phyloP scores from a whole-genome alignment of 2,113 vertebrate genomes.

The Pimephales promelas region DNA sequence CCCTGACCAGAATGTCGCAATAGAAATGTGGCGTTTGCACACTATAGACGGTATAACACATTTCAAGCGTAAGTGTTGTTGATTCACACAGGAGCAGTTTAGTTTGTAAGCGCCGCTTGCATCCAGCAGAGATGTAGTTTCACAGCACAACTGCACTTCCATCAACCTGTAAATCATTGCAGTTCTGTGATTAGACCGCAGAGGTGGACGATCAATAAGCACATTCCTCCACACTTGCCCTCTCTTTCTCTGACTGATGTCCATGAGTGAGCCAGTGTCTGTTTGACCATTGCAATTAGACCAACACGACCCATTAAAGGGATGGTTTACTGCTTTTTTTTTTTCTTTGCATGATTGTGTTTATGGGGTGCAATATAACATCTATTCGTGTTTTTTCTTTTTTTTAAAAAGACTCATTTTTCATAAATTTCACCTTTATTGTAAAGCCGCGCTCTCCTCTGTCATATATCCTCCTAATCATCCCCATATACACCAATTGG shows the following conservation, averaged over 20 bases:
- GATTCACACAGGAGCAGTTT: not conserved
- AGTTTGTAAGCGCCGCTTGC: not conserved
- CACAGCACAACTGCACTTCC: not conserved
- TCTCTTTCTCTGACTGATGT: not conserved
- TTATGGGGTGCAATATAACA: too few species aligned
- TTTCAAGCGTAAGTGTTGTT: not conserved
- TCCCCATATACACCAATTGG: too few species aligned
- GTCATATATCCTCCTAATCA: too few species aligned
- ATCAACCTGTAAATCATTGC: not conserved
- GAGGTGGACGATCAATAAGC: constrained; percentile 4
- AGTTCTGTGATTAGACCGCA: constrained; percentile 5
- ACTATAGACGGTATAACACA: not conserved
- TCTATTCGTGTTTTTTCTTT: too few species aligned
- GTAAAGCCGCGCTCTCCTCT: too few species aligned
- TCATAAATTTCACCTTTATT: too few species aligned
- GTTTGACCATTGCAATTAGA: constrained; percentile 33
- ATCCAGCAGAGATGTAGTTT: not conserved
- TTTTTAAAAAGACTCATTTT: too few species aligned
- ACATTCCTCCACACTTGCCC: not conserved
- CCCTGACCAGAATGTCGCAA: not conserved
- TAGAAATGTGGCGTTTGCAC: not conserved
- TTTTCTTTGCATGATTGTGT: too few species aligned
- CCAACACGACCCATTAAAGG: constrained; percentile 18
- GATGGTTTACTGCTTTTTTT: too few species aligned
- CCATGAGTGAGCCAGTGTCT: not conserved